These are phyloP conservation scores for Coturnix japonica DNA, from an alignment of 2,113 vertebrate species.

Conservation along the genomic window DNA sequence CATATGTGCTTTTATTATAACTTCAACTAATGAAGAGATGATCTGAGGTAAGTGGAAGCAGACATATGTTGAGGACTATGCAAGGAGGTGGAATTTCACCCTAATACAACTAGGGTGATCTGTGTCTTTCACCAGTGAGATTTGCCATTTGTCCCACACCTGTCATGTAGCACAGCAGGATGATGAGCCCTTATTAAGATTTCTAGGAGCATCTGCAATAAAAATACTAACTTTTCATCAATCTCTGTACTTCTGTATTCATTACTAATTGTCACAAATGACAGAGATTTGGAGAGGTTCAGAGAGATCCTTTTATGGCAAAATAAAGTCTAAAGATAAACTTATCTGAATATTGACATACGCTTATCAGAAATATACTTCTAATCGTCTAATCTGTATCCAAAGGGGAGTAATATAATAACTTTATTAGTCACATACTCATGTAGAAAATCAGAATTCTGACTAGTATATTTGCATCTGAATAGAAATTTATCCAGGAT, in stretches of 20 bases:
- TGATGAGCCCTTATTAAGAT: background rate
- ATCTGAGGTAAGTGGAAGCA: background rate
- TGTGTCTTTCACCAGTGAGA: background rate
- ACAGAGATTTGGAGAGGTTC: background rate
- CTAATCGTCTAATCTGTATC: background rate
- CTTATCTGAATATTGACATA: background rate
- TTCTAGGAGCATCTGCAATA: background rate
- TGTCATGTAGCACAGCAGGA: background rate
- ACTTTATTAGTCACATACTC: background rate
- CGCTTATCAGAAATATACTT: background rate
- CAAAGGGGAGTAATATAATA: background rate
- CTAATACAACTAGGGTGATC: background rate
- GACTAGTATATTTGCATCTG: background rate
- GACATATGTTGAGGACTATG: fast-evolving
- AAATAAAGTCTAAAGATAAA: background rate
- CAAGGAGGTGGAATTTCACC: background rate
- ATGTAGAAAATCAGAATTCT: background rate
- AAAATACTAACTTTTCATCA: background rate
- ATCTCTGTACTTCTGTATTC: background rate
- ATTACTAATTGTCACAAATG: background rate
- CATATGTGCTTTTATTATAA: background rate
- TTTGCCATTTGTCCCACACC: background rate
- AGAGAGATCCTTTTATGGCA: background rate
- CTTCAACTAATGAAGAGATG: background rate
- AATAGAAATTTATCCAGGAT: background rate